Evolutionary conservation across 2,113 vertebrate species (phyloP).

Genomic region (Microtus ochrogaster): DNA sequence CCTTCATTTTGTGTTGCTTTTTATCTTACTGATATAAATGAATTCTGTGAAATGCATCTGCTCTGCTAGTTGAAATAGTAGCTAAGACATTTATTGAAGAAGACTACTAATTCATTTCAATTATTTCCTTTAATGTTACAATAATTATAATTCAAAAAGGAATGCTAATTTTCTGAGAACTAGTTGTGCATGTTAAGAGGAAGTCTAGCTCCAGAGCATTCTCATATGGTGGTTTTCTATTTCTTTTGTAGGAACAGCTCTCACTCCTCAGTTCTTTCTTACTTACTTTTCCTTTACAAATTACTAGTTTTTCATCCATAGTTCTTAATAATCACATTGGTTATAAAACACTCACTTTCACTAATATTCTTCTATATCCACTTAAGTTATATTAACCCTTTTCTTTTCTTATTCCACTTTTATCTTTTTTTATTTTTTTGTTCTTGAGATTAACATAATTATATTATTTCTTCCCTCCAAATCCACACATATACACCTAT

Average conservation of each 20-base stretch:
- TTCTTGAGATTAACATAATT: background rate
- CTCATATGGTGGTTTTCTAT: slow-evolving; percentile 46
- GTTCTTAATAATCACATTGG: background rate
- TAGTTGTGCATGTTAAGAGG: slow-evolving; percentile 75
- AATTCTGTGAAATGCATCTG: slow-evolving; percentile 76
- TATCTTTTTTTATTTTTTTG: background rate
- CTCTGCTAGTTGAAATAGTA: slow-evolving; percentile 77
- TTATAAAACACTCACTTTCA: background rate
- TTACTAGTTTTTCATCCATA: background rate
- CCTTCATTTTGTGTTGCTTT: slow-evolving; percentile 75
- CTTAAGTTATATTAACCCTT: background rate
- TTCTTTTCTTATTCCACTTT: background rate
- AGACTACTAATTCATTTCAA: slow-evolving; percentile 82
- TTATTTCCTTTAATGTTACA: slow-evolving; percentile 82
- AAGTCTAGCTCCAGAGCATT: slow-evolving; percentile 43
- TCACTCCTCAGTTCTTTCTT: background rate
- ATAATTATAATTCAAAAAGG: slow-evolving; percentile 80
- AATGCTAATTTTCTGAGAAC: slow-evolving; percentile 73
- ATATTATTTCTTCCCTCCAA: background rate
- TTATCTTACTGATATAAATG: slow-evolving; percentile 78
- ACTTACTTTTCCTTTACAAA: background rate
- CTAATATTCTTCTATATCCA: background rate
- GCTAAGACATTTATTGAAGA: slow-evolving; percentile 80
- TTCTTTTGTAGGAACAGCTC: slow-evolving; percentile 9
- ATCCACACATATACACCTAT: background rate